Conservation (phyloP, 2,797 vertebrate genomes). For the Stomatorhinus walkeri region DNA sequence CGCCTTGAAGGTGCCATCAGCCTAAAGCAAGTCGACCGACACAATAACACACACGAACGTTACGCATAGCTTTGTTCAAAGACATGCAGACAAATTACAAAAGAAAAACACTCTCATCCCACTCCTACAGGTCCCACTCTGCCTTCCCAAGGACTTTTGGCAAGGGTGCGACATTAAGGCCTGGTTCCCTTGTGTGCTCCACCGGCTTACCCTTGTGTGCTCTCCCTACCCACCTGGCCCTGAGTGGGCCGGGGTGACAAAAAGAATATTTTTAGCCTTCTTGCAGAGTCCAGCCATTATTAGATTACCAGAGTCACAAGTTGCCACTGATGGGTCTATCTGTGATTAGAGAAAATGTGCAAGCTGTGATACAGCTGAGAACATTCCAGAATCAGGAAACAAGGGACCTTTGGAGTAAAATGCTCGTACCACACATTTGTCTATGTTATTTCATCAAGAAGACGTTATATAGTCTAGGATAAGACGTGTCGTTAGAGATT, state of each 20-base stretch:
- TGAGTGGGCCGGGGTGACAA: constrained; percentile 4
- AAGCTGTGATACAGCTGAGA: constrained; percentile 56
- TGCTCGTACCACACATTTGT: constrained; percentile 19
- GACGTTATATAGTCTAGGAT: not conserved
- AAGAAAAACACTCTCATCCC: constrained; percentile 14
- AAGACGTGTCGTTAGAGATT: not conserved
- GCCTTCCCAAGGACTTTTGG: not conserved
- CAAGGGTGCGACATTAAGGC: not conserved
- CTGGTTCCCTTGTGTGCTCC: not conserved
- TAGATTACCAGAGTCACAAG: constrained; percentile 60
- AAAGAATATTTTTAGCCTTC: constrained; percentile 22
- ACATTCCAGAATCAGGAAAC: constrained; percentile 48
- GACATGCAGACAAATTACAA: constrained; percentile 24
- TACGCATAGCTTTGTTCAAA: constrained; percentile 4
- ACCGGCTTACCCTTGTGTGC: not conserved
- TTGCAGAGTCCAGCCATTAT: constrained; percentile 40
- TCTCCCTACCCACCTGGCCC: constrained; percentile 29
- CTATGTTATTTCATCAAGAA: not conserved
- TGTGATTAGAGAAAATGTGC: constrained; percentile 59
- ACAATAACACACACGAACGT: not conserved
- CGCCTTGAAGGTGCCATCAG: not conserved
- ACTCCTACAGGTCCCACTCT: not conserved
- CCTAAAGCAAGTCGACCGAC: no score
- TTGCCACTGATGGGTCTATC: constrained; percentile 50
- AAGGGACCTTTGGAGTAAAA: not conserved